Evolutionary conservation across 1,140 invertebrate genomes (phyloP), one percentile per base, ranked within the genome.

Genomic region (Sipha flava): DNA sequence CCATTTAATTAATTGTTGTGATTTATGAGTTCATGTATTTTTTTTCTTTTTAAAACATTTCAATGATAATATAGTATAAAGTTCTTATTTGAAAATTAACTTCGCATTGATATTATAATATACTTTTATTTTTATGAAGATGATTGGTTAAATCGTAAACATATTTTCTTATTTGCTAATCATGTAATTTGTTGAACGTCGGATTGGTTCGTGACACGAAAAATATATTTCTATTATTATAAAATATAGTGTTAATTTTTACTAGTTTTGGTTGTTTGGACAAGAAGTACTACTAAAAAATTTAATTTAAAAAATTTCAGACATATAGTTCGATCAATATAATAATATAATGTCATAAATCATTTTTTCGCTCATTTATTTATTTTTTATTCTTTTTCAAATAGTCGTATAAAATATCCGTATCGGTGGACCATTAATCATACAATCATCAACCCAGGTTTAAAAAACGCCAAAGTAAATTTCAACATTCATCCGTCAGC

Each of bases 351-450:
- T 26, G 18, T 16, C 64, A 40, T 75, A 57, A 75, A 75, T 75
- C 72, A 52, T 34, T 52, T 49, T 16, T 73, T 29, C 47, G 29
- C 47, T 73, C 9, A 31, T 31, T 0, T 34, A 16, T n/a, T 73
- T 52, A 52, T 52, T 70, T 34, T 16, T 29, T 34, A 6, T 10
- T 7, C 2, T 45, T 70, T 73, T 18, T 47, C 12, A 66, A 66
- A 57, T 12, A 77, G 73, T 57, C 34, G 73, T n/a, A 59, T 77
- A 34, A 59, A 45, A 77, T 77, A 57, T 77, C 52, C 21, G 16
- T 77, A 59, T 43, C 73, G 34, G 18, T 77, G 73, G 73, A 40
- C 43, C 52, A 43, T 77, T 37, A 77, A 77, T 77, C 73, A 77
- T 47, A n/a, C 31, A n/a, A 26, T 77, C 34, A 52, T 23, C 49